These are phyloP conservation scores for Ailuropoda melanoleuca DNA, from an alignment of 2,113 vertebrate genomes.

Conservation along the genomic window DNA sequence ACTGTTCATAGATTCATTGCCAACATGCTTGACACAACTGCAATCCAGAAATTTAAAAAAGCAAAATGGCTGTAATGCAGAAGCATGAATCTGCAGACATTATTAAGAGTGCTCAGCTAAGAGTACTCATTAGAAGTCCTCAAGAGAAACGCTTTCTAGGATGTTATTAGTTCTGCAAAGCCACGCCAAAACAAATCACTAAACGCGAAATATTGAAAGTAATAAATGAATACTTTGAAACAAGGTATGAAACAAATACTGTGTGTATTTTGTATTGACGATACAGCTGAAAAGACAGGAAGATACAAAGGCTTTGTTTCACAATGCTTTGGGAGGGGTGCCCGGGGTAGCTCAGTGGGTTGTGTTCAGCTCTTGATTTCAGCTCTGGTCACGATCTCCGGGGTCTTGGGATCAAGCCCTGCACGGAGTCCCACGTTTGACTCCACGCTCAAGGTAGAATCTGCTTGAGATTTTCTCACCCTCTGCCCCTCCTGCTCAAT, in stretches of 20 bases:
- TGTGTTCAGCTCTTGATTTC: not conserved
- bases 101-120: slow-evolving; percentile 1
- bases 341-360: not conserved
- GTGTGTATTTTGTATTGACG: not conserved
- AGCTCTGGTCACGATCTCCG: not conserved
- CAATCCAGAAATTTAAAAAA: slow-evolving; percentile 27
- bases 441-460: not conserved
- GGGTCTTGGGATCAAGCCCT: not conserved
- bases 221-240: not conserved
- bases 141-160: slow-evolving; percentile 39
- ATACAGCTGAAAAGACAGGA: not conserved
- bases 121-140: slow-evolving; percentile 7
- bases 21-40: not conserved
- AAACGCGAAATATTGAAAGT: not conserved
- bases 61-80: not conserved
- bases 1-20: not conserved
- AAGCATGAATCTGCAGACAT: not conserved
- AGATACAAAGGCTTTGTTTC: not conserved
- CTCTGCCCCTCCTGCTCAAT: not conserved
- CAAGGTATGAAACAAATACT: not conserved
- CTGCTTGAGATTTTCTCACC: not conserved
- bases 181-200: slow-evolving; percentile 34
- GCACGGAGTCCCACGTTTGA: not conserved
- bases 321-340: not conserved
- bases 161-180: slow-evolving; percentile 35